These are phyloP conservation scores for Microvelia longipes DNA, from an alignment of 1,140 invertebrate genomes.

Conservation along the genomic window DNA sequence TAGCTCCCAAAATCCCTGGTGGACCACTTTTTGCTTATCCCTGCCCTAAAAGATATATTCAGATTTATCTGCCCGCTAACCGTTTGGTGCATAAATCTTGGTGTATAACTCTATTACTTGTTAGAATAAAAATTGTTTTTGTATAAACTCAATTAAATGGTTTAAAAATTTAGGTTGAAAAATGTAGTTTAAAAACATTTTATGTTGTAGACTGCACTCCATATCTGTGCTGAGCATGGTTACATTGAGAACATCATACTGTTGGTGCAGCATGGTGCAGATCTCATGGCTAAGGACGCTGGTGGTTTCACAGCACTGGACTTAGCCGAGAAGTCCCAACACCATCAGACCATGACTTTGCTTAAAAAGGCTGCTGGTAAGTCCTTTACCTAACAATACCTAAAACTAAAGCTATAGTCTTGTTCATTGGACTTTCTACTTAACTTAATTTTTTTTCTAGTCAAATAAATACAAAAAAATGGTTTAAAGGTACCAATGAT, in stretches of 20 bases:
- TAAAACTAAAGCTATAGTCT: background rate
- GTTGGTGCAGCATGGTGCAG: slow-evolving; percentile 50
- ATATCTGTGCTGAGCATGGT: slow-evolving; percentile 66
- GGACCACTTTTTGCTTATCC: too few relatives aligned
- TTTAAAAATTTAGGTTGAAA: too few relatives aligned
- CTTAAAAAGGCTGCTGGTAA: slow-evolving; percentile 51
- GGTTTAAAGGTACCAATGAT: too few relatives aligned
- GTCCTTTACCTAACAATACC: too few relatives aligned
- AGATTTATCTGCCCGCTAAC: too few relatives aligned
- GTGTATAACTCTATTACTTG: too few relatives aligned
- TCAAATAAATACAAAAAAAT: background rate
- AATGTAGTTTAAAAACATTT: too few relatives aligned
- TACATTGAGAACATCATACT: slow-evolving; percentile 50
- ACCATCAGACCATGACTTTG: slow-evolving; percentile 45
- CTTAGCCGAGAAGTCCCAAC: slow-evolving; percentile 55
- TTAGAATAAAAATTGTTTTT: too few relatives aligned
- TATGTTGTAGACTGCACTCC: slow-evolving; percentile 66
- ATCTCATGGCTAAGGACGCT: slow-evolving; percentile 44
- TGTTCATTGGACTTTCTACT: background rate
- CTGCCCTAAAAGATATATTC: too few relatives aligned
- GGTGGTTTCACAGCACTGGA: slow-evolving; percentile 53
- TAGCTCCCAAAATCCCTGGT: too few relatives aligned
- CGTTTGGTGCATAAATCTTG: too few relatives aligned
- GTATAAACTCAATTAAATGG: too few relatives aligned
- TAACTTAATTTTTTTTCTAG: background rate